Evolutionary conservation across 2,888 invertebrate genomes (phyloP), one percentile per base, ranked within the genome.

Genomic region (Pseudanteris insignis): DNA sequence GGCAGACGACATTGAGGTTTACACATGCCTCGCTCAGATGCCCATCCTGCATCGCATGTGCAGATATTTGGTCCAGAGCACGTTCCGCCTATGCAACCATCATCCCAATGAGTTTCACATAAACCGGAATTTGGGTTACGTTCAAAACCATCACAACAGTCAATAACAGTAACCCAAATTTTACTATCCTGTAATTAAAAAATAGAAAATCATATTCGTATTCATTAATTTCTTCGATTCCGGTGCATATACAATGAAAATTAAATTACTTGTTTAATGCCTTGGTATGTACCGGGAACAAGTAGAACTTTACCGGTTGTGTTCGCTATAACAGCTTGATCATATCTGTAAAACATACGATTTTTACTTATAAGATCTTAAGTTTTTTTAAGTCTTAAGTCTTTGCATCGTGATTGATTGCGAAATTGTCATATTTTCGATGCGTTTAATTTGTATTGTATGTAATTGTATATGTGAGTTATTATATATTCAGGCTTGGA

Each of bases 111-210:
- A 0, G 88, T 85, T 30, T 85, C 84, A 71, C 89, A 89, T 41
- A 83, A 81, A 2, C 81, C 84, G 67, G 66, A 69, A 0, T 54
- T 64, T 21, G 82, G 81, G 74, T 88, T 86, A 7, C 86, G 84
- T 58, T 83, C 81, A 78, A 87, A 91, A 9, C 90, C 91, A 0
- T 85, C 83, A 72, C 91, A 91, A 73, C 91, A 91, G 13, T 87
- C 83, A 30, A 76, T 14, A n/a, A 79, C 67, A 1, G 76, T 74
- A 36, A 79, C 69, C 69, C 68, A 72, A 14, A 68, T 71, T 2
- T 59, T 59, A 15, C 26, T 59, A 18, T 48, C 62, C 66, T 66
- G n/a, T n/a, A n/a, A n/a, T n/a, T n/a, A n/a, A n/a, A n/a, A n/a
- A n/a, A n/a, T n/a, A n/a, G n/a, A 26, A 26, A 6, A 4, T 13